Evolutionary conservation across 2,888 invertebrate species (phyloP), one percentile per base, ranked within the genome.

Genomic region (Ypsolopha scabrella): DNA sequence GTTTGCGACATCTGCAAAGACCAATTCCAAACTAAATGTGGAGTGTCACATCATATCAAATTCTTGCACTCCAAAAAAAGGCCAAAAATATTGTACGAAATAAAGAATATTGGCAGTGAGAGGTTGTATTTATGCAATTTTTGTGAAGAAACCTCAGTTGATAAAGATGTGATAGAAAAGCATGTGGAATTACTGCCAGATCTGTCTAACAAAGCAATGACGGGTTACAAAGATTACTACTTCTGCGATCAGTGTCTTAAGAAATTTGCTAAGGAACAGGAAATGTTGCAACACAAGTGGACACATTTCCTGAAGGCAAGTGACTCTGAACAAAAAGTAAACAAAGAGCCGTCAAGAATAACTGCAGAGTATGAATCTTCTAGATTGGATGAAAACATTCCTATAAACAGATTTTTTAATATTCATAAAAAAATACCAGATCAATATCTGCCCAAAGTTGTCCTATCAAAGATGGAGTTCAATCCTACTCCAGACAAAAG

Each of bases 271-370:
- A 72, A 71, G 0, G 81, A 85, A 57, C 70, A 67, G 0, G 67
- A 71, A 6, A 80, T 82, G 78, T 48, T 82, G 0, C 72, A 78
- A 11, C 85, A 85, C 52, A 82, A 83, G 53, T 82, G 80, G 82
- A 67, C 72, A 0, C 83, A 83, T 57, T 80, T 74, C 55, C 54
- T 80, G 1, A 75, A 70, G 39, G 70, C 65, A 0, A 62, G 62
- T 34, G 71, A 75, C n/a, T 7, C 33, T n/a, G 39, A 39, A 41
- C 4, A 6, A 2, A 7, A 34, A 41, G 33, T 24, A 24, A 24
- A 24, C 4, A 4, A 24, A 24, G 24, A 24, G 24, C 24, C 24
- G 4, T 3, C 24, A 4, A 24, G 9, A 34, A 9, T 1, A 10
- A 9, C 13, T 44, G 14, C 7, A 37, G 14, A 13, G 6, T 14